Conservation (phyloP, 2,888 invertebrate genomes). For the Abscondita cerata region DNA sequence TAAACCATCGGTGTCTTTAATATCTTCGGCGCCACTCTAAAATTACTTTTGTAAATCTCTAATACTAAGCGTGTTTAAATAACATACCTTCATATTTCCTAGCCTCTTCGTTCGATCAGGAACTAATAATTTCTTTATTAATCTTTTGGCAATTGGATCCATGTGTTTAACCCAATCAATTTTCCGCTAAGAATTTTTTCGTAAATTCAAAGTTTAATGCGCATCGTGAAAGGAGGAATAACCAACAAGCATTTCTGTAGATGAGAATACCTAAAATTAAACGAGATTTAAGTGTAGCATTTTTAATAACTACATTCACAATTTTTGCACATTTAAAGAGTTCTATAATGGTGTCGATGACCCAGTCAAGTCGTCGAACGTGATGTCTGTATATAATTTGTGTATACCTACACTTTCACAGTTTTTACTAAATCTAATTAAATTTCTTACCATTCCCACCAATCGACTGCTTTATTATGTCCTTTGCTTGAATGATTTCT, state of each 20-base stretch:
- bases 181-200: conserved; percentile 95
- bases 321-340: background rate
- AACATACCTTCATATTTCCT: conserved; percentile 98
- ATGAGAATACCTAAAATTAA: conserved; percentile 77
- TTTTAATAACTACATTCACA: conserved; percentile 9
- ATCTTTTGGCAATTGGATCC: conserved; percentile 93
- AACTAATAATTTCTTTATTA: conserved; percentile 91
- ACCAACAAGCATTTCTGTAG: conserved; percentile 90
- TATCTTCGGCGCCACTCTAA: conserved; percentile 93
- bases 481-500: conserved; percentile 98
- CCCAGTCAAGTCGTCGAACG: conserved; percentile 19
- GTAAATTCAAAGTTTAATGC: conserved; percentile 95
- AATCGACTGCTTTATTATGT: conserved; percentile 97
- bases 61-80: no score
- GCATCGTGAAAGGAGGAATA: conserved; percentile 97
- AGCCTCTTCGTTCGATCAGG: conserved; percentile 93
- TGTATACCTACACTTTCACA: conserved; percentile 28
- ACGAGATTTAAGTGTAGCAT: background rate
- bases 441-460: conserved; percentile 89
- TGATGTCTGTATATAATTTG: conserved; percentile 11
- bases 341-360: conserved; percentile 21
- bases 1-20: conserved; percentile 96
- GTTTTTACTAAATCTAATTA: conserved; percentile 13
- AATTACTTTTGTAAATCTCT: conserved; percentile 46
- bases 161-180: conserved; percentile 95